These are phyloP conservation scores for Brachionus rubens DNA, from an alignment of 1,140 invertebrate species.

Conservation along the genomic window DNA sequence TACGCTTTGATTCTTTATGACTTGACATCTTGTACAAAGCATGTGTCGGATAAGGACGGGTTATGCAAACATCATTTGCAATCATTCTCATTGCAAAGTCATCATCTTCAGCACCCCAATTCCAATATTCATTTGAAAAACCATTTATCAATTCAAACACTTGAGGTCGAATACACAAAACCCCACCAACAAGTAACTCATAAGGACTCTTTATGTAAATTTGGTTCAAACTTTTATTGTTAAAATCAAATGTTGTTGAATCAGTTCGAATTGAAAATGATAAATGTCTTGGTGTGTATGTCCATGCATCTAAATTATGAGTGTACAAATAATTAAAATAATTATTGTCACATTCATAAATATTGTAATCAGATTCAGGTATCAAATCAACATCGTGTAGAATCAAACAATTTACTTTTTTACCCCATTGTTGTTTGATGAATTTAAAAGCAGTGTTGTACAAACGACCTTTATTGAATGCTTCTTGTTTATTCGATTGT, in stretches of 20 bases:
- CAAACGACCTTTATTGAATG: slow-evolving; percentile 38
- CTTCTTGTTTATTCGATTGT: slow-evolving; percentile 62
- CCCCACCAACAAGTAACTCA: slow-evolving; percentile 74
- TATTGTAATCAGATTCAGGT: slow-evolving; percentile 78
- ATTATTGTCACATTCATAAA: slow-evolving; percentile 84
- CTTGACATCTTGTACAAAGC: slow-evolving; percentile 4
- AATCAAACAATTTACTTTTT: slow-evolving; percentile 69
- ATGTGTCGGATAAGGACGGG: neutral
- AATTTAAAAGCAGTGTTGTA: slow-evolving; percentile 40
- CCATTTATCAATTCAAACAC: slow-evolving; percentile 77
- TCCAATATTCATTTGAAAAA: slow-evolving; percentile 82
- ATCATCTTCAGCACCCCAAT: slow-evolving; percentile 66
- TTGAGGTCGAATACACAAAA: slow-evolving; percentile 63
- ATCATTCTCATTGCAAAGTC: slow-evolving; percentile 47
- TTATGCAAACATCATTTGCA: slow-evolving; percentile 35
- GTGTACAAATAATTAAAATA: slow-evolving; percentile 60
- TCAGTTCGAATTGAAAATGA: slow-evolving; percentile 7
- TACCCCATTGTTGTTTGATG: neutral
- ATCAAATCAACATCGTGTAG: slow-evolving; percentile 90
- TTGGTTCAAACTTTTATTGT: neutral
- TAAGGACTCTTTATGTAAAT: slow-evolving; percentile 72
- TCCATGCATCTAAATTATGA: neutral
- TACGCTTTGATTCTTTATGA: neutral
- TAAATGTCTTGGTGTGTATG: slow-evolving; percentile 11
- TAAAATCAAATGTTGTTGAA: neutral